Conservation (phyloP, 2,888 invertebrate species). For the Hofmannophila pseudospretella region DNA sequence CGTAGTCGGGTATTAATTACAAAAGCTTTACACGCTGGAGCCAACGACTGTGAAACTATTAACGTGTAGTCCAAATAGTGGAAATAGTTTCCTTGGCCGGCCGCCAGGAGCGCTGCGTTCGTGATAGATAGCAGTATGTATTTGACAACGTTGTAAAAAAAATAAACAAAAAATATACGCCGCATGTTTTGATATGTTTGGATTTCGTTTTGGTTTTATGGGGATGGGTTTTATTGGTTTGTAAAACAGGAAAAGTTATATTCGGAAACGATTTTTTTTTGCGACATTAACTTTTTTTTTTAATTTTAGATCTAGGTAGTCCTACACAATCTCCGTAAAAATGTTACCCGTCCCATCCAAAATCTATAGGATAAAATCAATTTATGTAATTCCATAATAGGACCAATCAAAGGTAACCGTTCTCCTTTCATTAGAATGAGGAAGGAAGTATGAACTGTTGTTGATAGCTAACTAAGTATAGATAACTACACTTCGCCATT, state of each 20-base stretch:
- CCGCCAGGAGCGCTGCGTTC: conserved; percentile 48
- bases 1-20: conserved; percentile 51
- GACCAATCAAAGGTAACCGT: no score
- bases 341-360: no score
- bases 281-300: no score
- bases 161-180: conserved; percentile 55
- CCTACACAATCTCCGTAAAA: no score
- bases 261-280: no score
- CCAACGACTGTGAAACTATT: conserved; percentile 59
- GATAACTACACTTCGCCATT: no score
- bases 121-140: conserved; percentile 58
- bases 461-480: no score
- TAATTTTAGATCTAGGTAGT: no score
- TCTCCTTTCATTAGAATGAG: no score
- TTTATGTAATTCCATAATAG: no score
- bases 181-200: conserved; percentile 9
- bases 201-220: conserved; percentile 2
- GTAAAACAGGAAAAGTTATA: neutral
- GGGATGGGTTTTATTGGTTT: conserved; percentile 1
- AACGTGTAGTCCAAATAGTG: conserved; percentile 55
- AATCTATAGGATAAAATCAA: no score
- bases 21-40: conserved; percentile 40
- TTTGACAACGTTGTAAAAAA: conserved; percentile 66
- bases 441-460: no score
- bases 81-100: conserved; percentile 65